Percentiles rank a stretch among this genome's conserved stretches.
phyloP scores from a whole-genome alignment of 2,797 vertebrate genomes.

The Schizothorax lantsangensis region DNA sequence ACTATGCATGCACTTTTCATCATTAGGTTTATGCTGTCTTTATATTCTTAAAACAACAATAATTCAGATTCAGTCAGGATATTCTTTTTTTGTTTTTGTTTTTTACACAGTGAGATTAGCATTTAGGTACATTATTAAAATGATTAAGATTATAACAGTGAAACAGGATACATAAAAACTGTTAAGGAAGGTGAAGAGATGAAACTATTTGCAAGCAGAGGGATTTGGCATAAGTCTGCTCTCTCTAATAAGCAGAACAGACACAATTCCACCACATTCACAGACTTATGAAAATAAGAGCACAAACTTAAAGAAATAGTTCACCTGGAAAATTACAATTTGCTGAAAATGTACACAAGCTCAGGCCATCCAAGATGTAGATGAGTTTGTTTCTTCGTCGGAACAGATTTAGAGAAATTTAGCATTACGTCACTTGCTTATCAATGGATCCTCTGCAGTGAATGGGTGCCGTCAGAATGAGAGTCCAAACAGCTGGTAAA shows the following conservation, averaged over 20 bases:
- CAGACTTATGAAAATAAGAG: background rate
- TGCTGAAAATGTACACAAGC: background rate
- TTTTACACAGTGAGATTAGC: background rate
- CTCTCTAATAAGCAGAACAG: background rate
- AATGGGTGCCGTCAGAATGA: background rate
- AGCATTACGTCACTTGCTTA: background rate
- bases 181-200: background rate
- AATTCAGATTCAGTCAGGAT: background rate
- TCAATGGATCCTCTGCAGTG: background rate
- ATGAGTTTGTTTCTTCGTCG: background rate
- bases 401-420: background rate
- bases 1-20: conserved; percentile 31
- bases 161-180: background rate
- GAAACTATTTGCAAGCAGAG: background rate
- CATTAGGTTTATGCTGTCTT: background rate
- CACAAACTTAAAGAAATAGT: background rate
- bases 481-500: background rate
- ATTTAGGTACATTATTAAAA: conserved; percentile 10
- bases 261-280: background rate
- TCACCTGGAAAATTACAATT: background rate
- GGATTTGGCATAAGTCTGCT: background rate
- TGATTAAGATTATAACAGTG: background rate
- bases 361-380: background rate
- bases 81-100: background rate
- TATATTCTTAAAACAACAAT: conserved; percentile 10